These are phyloP conservation scores for Catharus minimus DNA, from an alignment of 2,113 vertebrate species.

Conservation along the genomic window DNA sequence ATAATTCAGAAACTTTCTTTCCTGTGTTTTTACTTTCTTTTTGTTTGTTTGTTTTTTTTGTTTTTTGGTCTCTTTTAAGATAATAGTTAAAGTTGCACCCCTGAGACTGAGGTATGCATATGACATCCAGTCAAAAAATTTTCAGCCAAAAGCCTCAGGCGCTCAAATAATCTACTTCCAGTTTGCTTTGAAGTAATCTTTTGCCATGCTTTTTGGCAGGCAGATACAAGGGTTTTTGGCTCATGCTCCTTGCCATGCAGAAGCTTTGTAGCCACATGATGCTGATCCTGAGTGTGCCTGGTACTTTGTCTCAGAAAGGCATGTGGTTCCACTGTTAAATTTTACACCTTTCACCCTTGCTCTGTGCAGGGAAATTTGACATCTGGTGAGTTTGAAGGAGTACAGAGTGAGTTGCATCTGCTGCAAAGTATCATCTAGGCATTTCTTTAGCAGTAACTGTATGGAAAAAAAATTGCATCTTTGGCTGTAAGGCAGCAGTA, in stretches of 20 bases:
- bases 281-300: not conserved
- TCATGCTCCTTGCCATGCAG: not conserved
- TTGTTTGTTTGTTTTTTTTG: not conserved
- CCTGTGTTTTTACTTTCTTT: not conserved
- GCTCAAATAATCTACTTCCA: not conserved
- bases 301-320: not conserved
- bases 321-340: not conserved
- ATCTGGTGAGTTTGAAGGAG: not conserved
- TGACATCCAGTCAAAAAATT: not conserved
- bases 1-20: not conserved
- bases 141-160: not conserved
- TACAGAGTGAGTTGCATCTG: not conserved
- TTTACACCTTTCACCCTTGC: not conserved
- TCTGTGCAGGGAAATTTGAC: not conserved
- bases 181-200: conserved; percentile 5
- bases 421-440: not conserved
- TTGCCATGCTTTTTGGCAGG: not conserved
- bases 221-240: not conserved
- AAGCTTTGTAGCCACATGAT: not conserved
- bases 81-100: not conserved
- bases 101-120: not conserved
- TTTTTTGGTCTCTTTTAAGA: not conserved
- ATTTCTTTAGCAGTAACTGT: not conserved
- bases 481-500: not conserved
- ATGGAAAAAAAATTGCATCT: not conserved